These are phyloP conservation scores for Phoenicopterus ruber DNA, from an alignment of 2,113 vertebrate genomes.

Conservation along the genomic window DNA sequence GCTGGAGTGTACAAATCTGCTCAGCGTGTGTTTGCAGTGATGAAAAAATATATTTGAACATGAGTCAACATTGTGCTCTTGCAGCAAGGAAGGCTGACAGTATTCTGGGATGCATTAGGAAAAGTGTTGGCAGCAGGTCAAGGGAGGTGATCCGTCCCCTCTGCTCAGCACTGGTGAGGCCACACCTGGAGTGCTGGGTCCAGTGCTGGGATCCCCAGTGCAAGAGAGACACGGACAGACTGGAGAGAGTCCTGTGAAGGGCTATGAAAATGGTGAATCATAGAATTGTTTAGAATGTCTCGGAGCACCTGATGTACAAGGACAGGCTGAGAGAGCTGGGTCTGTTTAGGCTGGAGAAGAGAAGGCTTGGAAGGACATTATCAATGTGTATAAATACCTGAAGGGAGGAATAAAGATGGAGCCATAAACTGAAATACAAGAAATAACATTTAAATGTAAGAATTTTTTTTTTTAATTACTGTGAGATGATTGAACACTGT, in stretches of 20 bases:
- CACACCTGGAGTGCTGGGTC: background rate
- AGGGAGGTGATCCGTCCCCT: background rate
- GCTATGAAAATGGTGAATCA: background rate
- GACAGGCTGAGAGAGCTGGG: background rate
- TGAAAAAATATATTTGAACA: background rate
- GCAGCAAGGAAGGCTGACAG: background rate
- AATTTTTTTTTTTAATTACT: background rate
- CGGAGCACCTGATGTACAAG: background rate
- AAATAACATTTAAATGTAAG: background rate
- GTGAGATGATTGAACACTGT: background rate
- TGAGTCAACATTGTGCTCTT: background rate
- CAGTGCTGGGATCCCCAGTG: background rate
- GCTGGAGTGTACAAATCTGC: background rate
- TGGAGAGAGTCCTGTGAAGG: background rate
- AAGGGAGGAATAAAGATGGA: too few species aligned
- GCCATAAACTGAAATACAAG: background rate
- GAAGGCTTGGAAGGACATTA: background rate
- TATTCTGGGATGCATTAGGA: background rate
- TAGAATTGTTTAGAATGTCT: too few species aligned
- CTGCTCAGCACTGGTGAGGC: background rate
- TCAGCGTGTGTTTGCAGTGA: background rate
- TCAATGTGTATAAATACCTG: background rate
- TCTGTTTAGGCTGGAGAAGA: background rate
- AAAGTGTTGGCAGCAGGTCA: background rate
- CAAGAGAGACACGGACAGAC: background rate